Percentiles rank a stretch among this genome's conserved stretches.
Evolutionary conservation across 1,140 invertebrate genomes (phyloP).

Genomic region (Frieseomelitta varia): DNA sequence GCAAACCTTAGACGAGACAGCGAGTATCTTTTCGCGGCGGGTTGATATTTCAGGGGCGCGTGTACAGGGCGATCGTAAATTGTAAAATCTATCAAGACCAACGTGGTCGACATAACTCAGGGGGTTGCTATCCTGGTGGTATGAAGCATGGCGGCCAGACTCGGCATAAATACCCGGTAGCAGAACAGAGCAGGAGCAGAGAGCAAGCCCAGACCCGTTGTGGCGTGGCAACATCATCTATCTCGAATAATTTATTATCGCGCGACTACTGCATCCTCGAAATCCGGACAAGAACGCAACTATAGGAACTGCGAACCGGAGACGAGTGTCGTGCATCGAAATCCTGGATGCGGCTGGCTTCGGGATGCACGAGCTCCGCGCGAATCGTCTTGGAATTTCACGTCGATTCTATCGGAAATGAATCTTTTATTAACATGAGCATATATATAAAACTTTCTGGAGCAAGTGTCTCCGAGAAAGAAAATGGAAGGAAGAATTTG

Average conservation of each 20-base stretch:
- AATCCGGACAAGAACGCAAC: constrained; percentile 80
- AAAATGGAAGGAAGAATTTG: background rate
- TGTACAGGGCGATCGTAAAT: constrained; percentile 77
- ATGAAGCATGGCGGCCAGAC: constrained; percentile 82
- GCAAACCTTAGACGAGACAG: background rate
- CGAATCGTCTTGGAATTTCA: background rate
- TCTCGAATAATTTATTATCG: constrained; percentile 82
- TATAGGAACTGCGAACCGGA: constrained; percentile 73
- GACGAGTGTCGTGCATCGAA: constrained; percentile 66
- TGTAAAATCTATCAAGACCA: constrained; percentile 83
- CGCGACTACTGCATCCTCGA: constrained; percentile 76
- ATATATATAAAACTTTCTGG: background rate
- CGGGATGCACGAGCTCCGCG: constrained; percentile 1
- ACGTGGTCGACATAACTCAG: constrained; percentile 82
- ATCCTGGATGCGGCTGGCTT: constrained; percentile 40
- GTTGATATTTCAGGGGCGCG: constrained; percentile 67
- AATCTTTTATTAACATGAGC: background rate
- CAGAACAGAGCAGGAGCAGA: constrained; percentile 76
- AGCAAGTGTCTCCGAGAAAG: too few species aligned
- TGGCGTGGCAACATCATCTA: constrained; percentile 82
- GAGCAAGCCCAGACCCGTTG: constrained; percentile 72
- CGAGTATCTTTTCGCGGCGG: constrained; percentile 48
- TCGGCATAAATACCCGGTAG: constrained; percentile 82
- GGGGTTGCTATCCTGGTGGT: constrained; percentile 75
- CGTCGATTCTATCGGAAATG: background rate